Evolutionary conservation across 2,797 vertebrate species (phyloP), one percentile per base, ranked within the genome.

Genomic region (Sylvia borin): DNA sequence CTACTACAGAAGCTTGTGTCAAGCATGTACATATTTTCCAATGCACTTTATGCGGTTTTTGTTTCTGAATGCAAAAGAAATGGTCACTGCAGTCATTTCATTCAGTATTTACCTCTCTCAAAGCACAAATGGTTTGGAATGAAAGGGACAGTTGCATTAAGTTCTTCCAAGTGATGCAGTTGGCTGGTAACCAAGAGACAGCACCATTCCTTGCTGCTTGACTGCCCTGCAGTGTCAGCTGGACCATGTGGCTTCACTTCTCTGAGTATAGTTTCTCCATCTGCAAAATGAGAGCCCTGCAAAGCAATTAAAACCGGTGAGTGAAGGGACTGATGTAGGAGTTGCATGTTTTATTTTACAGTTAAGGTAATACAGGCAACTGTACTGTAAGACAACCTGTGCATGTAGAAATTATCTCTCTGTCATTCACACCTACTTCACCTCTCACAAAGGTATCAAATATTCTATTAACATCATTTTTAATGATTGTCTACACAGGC

Each of bases 381-480:
- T 90, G 72, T 65, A 38, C 60, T 83, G 20, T 70, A 91, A 92
- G 34, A 55, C 53, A 90, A 60, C 43, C 20, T 71, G 57, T 66
- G 60, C 58, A n/a, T 80, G 57, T 78, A 34, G 51, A 65, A 82
- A 61, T 87, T 62, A 64, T 67, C 71, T 84, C 64, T 50, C 50
- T 95, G 65, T 92, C 74, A 90, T 86, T 96, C 77, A 79, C 67
- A 90, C 32, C 73, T 75, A 60, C 66, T 81, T 92, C 77, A 75
- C 24, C 77, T 50, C 50, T 85, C 55, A 80, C 48, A 72, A 88
- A 95, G 66, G 48, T 79, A 79, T 91, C 66, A 71, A 83, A 79
- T 93, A 76, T 20, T 83, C 81, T 82, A 64, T 88, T 95, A 87
- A 58, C 26, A 45, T 82, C 0, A 8, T 62, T 90, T 94, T 78